Percentiles rank a stretch among this genome's conserved stretches.
These are phyloP conservation scores for Petrocephalus zakoni DNA, from an alignment of 2,113 vertebrate species.

Conservation along the genomic window DNA sequence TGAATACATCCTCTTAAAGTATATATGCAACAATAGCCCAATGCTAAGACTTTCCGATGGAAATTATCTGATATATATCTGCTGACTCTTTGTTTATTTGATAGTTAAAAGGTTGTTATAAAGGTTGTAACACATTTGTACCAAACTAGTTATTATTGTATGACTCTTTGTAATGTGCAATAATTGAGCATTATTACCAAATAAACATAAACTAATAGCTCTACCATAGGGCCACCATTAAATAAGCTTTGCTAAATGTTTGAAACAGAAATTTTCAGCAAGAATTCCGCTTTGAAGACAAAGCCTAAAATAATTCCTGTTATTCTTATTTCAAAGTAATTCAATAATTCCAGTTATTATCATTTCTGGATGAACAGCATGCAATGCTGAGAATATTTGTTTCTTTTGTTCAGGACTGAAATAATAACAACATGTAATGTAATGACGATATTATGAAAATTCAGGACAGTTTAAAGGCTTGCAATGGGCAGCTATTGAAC, in stretches of 20 bases:
- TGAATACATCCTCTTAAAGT: neutral
- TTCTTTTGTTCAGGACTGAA: neutral
- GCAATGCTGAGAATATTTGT: neutral
- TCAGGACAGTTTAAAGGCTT: neutral
- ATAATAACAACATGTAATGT: neutral
- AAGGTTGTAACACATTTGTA: neutral
- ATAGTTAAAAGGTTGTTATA: too few species aligned
- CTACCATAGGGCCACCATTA: neutral
- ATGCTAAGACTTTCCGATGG: neutral
- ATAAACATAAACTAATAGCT: neutral
- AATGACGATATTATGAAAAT: neutral
- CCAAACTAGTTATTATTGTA: neutral
- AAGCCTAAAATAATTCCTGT: neutral
- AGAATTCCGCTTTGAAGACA: neutral
- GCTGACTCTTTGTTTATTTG: neutral
- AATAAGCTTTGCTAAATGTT: neutral
- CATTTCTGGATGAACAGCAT: neutral
- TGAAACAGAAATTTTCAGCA: neutral
- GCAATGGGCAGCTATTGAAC: neutral
- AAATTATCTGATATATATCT: neutral
- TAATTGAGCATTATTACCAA: neutral
- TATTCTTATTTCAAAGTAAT: constrained; percentile 5
- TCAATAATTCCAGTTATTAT: constrained; percentile 1
- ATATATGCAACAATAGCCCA: neutral
- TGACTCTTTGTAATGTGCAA: neutral